Percentiles rank a stretch among this genome's conserved stretches.
These are phyloP conservation scores for Aix galericulata DNA, from an alignment of 2,113 vertebrate species.

Conservation along the genomic window DNA sequence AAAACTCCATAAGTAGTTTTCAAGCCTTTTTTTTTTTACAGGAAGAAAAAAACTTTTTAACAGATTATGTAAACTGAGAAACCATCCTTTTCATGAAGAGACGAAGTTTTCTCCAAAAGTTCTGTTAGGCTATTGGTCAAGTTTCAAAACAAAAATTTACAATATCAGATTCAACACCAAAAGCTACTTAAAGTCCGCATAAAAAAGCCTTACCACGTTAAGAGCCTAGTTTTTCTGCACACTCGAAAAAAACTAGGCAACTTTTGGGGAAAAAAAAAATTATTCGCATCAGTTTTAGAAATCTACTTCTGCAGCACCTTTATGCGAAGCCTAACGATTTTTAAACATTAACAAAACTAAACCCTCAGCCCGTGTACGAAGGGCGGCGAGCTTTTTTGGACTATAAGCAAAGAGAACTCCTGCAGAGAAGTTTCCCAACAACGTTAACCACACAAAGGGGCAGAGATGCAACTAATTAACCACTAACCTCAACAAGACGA, in stretches of 20 bases:
- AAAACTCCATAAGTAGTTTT: rapidly evolving
- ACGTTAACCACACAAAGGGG: neutral
- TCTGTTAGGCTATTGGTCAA: neutral
- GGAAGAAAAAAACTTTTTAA: neutral
- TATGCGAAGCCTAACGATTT: neutral
- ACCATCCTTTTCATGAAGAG: neutral
- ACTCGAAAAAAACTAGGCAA: neutral
- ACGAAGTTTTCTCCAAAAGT: rapidly evolving
- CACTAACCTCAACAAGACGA: rapidly evolving
- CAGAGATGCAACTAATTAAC: rapidly evolving
- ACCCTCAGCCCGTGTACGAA: rapidly evolving
- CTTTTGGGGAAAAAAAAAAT: neutral
- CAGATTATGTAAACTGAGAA: rapidly evolving
- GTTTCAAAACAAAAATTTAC: neutral
- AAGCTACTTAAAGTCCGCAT: neutral
- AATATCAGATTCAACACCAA: neutral
- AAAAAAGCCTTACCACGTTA: neutral
- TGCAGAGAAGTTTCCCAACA: rapidly evolving
- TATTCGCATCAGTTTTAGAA: rapidly evolving
- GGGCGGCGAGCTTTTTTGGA: rapidly evolving
- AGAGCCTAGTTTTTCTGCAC: rapidly evolving
- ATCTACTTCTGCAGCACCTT: neutral
- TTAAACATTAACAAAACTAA: neutral
- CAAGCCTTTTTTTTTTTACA: neutral
- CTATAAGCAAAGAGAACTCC: neutral